Conservation (phyloP, 2,888 invertebrate genomes). For the Diplolepis rosae region DNA sequence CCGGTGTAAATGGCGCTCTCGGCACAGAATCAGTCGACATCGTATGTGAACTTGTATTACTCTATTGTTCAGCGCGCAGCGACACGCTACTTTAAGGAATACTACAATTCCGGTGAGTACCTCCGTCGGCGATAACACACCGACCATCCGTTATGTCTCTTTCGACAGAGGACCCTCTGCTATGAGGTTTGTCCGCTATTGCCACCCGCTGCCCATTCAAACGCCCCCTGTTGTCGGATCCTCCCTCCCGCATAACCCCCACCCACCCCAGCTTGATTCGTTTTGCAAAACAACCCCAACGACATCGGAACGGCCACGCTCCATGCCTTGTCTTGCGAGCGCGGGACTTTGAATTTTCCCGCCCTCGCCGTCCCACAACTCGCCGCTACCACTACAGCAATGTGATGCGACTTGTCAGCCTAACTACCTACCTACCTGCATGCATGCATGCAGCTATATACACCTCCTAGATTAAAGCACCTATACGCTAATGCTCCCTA, state of each 20-base stretch:
- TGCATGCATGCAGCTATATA: not conserved
- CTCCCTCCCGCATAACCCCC: conserved; percentile 35
- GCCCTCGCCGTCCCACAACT: conserved; percentile 47
- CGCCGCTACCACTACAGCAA: conserved; percentile 14
- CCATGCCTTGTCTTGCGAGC: conserved; percentile 35
- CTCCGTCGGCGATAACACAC: conserved; percentile 11
- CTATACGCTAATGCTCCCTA: conserved; percentile 27
- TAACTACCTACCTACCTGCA: not conserved
- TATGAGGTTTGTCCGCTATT: conserved; percentile 25
- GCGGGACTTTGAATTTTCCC: conserved; percentile 61
- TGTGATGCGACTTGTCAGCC: not conserved
- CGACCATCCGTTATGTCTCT: conserved; percentile 31
- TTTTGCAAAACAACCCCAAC: conserved; percentile 52
- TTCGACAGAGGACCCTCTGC: conserved; percentile 10
- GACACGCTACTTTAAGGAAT: conserved; percentile 81
- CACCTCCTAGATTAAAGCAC: conserved; percentile 7
- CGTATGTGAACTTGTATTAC: conserved; percentile 82
- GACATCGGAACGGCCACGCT: conserved; percentile 46
- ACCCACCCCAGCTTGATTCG: conserved; percentile 47
- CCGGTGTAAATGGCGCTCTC: conserved; percentile 73
- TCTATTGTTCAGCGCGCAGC: conserved; percentile 82
- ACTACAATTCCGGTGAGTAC: conserved; percentile 79
- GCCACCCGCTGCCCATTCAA: conserved; percentile 22
- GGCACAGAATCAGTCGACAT: conserved; percentile 76
- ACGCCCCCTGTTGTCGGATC: conserved; percentile 32